Base-by-base conservation (phyloP, 2,113 vertebrate species). In the Manacus vitellinus region DNA sequence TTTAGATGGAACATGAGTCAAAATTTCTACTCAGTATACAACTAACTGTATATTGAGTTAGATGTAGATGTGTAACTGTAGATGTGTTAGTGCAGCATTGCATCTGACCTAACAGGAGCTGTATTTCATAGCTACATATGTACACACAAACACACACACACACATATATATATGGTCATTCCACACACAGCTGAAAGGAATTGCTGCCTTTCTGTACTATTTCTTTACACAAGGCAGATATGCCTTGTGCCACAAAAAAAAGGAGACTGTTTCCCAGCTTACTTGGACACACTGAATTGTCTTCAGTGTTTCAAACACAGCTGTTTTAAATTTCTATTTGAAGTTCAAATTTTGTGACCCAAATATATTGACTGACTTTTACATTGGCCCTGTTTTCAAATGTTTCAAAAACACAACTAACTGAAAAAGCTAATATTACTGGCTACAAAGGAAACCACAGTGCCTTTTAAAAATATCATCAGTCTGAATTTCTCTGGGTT, bases 1-100 rank as follows among this genome's bases (percentile, higher is more conserved):
- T 18, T 51, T 31, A 41, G 22, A 14, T 10, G 13, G 23, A 87
- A 81, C 25, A 46, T 2, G 3, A 85, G 63, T 52, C 49, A 83
- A 62, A 18, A 8, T 54, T 80, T 66, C 59, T 72, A 30, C 41
- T 59, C 35, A 5, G 3, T 6, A 18, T 31, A 37, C 35, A 65
- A 23, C 62, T 84, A 91, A 81, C 31, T 43, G 18, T 75, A 35
- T 49, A 66, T 31, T 67, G 35, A 68, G 46, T 39, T 41, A 41
- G 39, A 41, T 0, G 0, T 9, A 44, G n/a, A 25, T 65, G 12
- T 43, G 39, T 52, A 41, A 41, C 39, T 1, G 0, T 9, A 44
- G n/a, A 25, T 65, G 12, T 43, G 39, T 52, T 41, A 66, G 28
- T 5, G 9, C 33, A 85, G 39, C 52, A 31, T 12, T 28, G 56